Evolutionary conservation across 1,140 invertebrate species (phyloP), one percentile per base, ranked within the genome.

Genomic region (Ips nitidus): DNA sequence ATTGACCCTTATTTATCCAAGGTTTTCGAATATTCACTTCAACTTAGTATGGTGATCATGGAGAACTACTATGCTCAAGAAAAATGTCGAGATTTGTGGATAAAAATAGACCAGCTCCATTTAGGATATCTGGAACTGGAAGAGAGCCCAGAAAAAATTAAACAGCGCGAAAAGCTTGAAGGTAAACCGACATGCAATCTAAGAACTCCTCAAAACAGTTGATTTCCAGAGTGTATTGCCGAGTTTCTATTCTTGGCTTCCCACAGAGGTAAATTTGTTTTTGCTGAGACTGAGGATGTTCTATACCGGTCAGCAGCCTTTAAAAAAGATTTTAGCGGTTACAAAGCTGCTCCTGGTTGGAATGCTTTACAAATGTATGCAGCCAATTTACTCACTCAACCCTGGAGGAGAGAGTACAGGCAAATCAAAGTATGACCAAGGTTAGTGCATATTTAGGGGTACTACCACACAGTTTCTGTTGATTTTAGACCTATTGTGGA

Each of bases 371-470:
- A 90, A 55, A 85, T 91, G 41, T 95, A 95, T 80, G 93, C 94
- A 2, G 88, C 88, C 53, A 95, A 95, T 83, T 82, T 96, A 57
- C 81, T 94, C 8, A 86, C 89, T 2, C 92, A 95, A 77, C 92
- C 93, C 5, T 96, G 94, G 94, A 82, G 94, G 73, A 91, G 90
- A 81, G 94, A 96, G 78, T 96, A 91, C 77, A 85, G 86, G 74
- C 85, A 86, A 72, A 86, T 95, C 62, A 88, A 90, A 82, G 93
- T 94, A 78, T 78, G 61, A 36, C 39, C 6, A 58, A 39, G 22
- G 22, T 22, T 22, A 22, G 22, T 22, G 22, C 22, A 22, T 22
- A 22, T 22, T 22, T 22, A 22, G 22, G 22, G 22, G 22, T 22
- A 22, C 22, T 22, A 22, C 22, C 22, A 22, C 22, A 22, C 22